phyloP scores from a whole-genome alignment of 2,797 vertebrate species.

The Pipistrellus pipistrellus region DNA sequence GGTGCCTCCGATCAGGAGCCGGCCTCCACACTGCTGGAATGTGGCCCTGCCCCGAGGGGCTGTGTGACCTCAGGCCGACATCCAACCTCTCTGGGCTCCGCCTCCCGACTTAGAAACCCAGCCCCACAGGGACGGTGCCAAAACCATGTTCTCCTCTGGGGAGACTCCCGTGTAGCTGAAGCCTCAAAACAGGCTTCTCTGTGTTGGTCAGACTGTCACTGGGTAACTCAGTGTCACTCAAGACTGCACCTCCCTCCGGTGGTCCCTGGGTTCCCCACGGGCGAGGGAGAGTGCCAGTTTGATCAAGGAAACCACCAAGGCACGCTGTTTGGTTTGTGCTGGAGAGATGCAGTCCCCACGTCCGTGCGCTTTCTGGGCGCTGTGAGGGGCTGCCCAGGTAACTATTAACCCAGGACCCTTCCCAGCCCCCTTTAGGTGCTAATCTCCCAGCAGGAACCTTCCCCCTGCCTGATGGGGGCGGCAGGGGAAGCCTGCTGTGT shows the following conservation, averaged over 20 bases:
- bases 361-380: neutral
- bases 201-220: neutral
- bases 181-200: neutral
- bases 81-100: neutral
- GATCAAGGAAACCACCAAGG: neutral
- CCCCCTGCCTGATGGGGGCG: neutral
- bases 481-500: neutral
- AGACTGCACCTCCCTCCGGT: rapidly evolving
- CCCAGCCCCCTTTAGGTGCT: neutral
- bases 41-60: too few relatives aligned
- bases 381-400: neutral
- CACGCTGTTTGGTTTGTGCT: neutral
- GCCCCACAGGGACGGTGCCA: neutral
- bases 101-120: neutral
- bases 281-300: neutral
- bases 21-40: neutral
- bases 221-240: neutral
- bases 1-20: neutral
- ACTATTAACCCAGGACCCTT: neutral
- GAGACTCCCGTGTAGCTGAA: neutral
- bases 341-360: neutral
- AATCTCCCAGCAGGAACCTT: neutral
- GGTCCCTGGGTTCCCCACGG: neutral
- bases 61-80: neutral
- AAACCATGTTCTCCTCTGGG: neutral